These are phyloP conservation scores for Saccostrea cuccullata DNA, from an alignment of 1,140 invertebrate genomes.

Conservation along the genomic window DNA sequence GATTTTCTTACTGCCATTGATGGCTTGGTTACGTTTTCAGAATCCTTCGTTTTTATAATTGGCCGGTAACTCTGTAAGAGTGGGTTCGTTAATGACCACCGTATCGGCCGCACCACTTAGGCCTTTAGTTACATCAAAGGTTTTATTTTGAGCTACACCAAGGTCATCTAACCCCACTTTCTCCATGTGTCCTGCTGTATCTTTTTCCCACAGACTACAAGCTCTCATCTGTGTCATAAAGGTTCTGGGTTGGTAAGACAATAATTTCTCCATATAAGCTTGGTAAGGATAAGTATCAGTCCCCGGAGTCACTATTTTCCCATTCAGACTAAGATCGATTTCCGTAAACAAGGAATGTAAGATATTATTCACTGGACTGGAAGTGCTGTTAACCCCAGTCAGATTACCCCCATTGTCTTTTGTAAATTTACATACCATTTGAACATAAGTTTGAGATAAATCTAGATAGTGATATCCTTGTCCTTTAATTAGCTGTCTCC, in stretches of 20 bases:
- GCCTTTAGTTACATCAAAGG: neutral
- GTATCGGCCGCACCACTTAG: neutral
- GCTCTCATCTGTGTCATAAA: no score
- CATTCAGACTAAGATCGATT: no score
- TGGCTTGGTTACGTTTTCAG: neutral
- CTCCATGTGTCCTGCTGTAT: no score
- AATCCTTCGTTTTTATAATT: no score
- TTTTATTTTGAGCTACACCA: no score
- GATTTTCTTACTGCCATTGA: neutral
- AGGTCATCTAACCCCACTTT: no score
- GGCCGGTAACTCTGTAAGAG: neutral
- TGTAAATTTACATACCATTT: neutral
- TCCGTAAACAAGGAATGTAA: no score
- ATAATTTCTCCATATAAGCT: conserved; percentile 6
- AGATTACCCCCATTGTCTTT: neutral
- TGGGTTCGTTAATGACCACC: neutral
- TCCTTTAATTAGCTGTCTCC: neutral
- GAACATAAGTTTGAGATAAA: no score
- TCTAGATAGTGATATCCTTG: no score
- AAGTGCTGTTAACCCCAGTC: neutral
- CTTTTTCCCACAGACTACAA: no score
- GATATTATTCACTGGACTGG: neutral
- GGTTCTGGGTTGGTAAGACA: no score
- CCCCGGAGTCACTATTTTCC: neutral
- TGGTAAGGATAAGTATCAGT: conserved; percentile 23